Base-by-base conservation (phyloP, 2,113 vertebrate species). In the Macquaria australasica region DNA sequence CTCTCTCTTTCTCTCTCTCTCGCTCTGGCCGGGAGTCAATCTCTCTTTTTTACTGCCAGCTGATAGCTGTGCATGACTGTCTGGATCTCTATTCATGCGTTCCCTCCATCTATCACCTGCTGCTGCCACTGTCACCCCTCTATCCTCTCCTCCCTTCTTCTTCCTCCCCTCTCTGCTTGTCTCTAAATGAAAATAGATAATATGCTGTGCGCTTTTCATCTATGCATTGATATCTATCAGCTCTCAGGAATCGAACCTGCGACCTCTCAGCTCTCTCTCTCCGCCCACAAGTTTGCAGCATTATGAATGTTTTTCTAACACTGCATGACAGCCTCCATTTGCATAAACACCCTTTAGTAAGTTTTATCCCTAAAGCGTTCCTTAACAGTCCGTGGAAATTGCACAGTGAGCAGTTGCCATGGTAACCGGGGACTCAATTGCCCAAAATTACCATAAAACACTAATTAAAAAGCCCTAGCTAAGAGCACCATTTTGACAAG, bases 41-140 rank as follows among this genome's bases (percentile, higher is more conserved):
- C 83, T 87, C 85, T 93, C 85, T 88, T 87, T 87, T 91, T 88
- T 88, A 90, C 87, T 91, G 91, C 92, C 92, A 92, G 92, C 89
- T 89, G 89, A 91, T 92, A 88, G 91, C 89, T 87, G 91, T 86
- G 92, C 92, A 91, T 90, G 89, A 91, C 92, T 91, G 90, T 91
- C 91, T 92, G 90, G 81, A 88, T 91, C 89, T 91, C 90, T 91
- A 90, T 92, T 88, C 92, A 91, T 91, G 89, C 88, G 75, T 91
- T 91, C 84, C 68, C 77, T 93, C 84, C 89, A 93, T 93, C 92
- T 82, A 92, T 93, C 91, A 92, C 93, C 93, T 87, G 92, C 90
- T 91, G 91, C 87, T 91, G 86, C 85, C 82, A 77, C 88, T 79
- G 85, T 93, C 89, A 68, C 75, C 84, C 77, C 60, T 83, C 84